Conservation (phyloP, 2,113 vertebrate genomes). For the Antigone vipio region DNA sequence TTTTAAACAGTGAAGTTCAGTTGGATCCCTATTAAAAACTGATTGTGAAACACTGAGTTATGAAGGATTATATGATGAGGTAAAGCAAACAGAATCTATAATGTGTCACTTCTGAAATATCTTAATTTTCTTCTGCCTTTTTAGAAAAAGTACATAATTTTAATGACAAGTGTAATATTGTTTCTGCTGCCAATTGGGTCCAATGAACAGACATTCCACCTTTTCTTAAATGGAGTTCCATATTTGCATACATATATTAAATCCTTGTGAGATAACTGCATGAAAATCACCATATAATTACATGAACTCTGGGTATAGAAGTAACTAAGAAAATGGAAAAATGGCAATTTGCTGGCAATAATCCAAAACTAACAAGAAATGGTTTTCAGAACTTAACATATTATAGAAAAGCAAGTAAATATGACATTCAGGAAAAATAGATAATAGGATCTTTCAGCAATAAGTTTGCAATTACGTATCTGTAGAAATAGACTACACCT, state of each 20-base stretch:
- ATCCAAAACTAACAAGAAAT: neutral
- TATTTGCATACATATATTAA: neutral
- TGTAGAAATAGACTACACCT: neutral
- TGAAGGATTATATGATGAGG: neutral
- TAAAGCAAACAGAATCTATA: neutral
- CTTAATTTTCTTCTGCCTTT: neutral
- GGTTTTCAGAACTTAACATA: neutral
- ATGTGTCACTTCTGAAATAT: neutral
- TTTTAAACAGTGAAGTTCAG: neutral
- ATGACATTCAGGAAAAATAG: neutral
- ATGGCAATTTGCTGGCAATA: neutral
- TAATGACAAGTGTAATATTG: neutral
- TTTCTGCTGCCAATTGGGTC: neutral
- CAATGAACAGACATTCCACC: neutral
- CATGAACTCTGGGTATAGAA: neutral
- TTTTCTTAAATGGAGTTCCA: neutral
- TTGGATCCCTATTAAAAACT: neutral
- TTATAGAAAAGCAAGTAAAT: neutral
- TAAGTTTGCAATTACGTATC: neutral
- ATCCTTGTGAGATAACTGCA: neutral
- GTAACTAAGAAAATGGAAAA: neutral
- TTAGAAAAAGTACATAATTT: neutral
- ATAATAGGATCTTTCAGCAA: neutral
- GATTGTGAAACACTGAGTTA: neutral
- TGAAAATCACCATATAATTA: neutral